Conservation (phyloP, 2,888 invertebrate species). For the Choristoneura rosaceana region DNA sequence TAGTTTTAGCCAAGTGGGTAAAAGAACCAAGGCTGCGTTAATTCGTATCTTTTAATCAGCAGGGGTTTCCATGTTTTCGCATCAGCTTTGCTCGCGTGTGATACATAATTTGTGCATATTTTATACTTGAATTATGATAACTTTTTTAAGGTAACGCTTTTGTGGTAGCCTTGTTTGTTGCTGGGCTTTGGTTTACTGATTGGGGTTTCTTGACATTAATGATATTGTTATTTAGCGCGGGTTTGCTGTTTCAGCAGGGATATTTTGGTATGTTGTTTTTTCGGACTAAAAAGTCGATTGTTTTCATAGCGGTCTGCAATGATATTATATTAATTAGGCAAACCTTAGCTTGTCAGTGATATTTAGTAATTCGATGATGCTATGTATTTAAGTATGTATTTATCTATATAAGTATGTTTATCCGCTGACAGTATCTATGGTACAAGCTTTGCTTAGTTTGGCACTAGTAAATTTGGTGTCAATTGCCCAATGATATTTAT, state of each 20-base stretch:
- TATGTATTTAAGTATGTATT: no score
- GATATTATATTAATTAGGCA: no score
- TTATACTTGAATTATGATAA: conserved; percentile 54
- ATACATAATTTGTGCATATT: conserved; percentile 69
- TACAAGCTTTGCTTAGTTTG: no score
- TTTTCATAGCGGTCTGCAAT: no score
- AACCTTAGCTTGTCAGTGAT: no score
- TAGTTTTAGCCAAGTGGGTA: background rate
- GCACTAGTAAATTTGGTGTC: no score
- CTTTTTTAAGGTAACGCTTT: conserved; percentile 56
- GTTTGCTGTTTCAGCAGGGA: background rate
- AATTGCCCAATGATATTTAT: no score
- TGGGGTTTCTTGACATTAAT: background rate
- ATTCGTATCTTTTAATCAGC: conserved; percentile 45
- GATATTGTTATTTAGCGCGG: background rate
- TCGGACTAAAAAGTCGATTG: no score
- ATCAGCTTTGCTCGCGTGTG: conserved; percentile 52
- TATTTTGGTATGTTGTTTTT: background rate
- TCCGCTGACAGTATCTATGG: no score
- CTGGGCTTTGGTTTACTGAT: conserved; percentile 33
- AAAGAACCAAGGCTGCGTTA: background rate
- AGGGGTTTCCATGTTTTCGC: conserved; percentile 47
- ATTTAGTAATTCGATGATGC: no score
- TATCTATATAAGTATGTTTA: no score
- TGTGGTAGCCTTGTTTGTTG: conserved; percentile 44